Evolutionary conservation across 2,797 vertebrate species (phyloP).

Genomic region (Cyclopterus lumpus): DNA sequence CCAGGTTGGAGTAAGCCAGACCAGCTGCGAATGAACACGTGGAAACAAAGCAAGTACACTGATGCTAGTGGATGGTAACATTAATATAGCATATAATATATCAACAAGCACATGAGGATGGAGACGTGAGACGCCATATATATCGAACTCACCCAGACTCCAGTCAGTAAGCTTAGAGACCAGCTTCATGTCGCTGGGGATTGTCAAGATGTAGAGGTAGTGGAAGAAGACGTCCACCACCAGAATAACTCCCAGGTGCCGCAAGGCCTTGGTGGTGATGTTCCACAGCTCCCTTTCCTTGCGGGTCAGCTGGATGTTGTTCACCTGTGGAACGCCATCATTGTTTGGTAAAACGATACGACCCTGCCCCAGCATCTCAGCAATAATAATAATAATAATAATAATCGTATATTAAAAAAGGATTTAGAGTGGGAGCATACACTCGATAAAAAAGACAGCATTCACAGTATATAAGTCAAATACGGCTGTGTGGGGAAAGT

Average conservation of each 20-base stretch:
- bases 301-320: conserved; percentile 85
- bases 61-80: not conserved
- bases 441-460: not conserved
- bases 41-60: not conserved
- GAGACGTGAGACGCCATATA: not conserved
- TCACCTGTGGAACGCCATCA: conserved; percentile 80
- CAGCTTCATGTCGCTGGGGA: conserved; percentile 93
- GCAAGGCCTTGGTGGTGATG: conserved; percentile 87
- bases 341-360: not conserved
- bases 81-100: too few relatives aligned
- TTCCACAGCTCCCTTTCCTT: conserved; percentile 91
- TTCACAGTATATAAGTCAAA: not conserved
- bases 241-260: conserved; percentile 86
- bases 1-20: conserved; percentile 94
- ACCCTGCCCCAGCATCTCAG: not conserved
- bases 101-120: not conserved
- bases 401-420: not conserved
- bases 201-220: conserved; percentile 97
- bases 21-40: conserved; percentile 82
- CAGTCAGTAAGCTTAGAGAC: conserved; percentile 90
- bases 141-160: conserved; percentile 88
- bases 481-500: not conserved
- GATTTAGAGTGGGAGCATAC: not conserved
- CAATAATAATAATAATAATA: not conserved
- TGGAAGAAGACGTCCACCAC: conserved; percentile 95